Conservation (phyloP, 1,140 invertebrate genomes). For the Phymorhynchus buccinoides region DNA sequence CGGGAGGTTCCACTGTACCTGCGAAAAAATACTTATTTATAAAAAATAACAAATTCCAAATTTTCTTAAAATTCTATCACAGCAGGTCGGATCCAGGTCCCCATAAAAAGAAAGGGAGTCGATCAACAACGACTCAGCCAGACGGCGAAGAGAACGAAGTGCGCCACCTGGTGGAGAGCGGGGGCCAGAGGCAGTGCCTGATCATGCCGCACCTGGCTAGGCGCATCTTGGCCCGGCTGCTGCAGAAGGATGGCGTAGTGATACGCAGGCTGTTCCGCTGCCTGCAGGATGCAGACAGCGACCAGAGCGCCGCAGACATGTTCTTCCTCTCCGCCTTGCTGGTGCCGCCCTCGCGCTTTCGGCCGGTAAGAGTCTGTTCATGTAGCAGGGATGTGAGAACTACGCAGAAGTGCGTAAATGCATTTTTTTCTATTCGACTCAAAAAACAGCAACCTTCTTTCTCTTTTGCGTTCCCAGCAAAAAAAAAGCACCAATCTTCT, state of each 20-base stretch:
- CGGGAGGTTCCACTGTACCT: background rate
- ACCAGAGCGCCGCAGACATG: constrained; percentile 85
- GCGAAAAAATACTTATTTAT: background rate
- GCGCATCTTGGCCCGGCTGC: constrained; percentile 84
- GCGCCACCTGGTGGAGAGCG: constrained; percentile 38
- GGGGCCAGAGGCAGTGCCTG: constrained; percentile 57
- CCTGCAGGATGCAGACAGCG: constrained; percentile 75
- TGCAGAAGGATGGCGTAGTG: constrained; percentile 83
- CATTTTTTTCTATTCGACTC: too few relatives aligned
- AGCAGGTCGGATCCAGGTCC: background rate
- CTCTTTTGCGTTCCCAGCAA: too few relatives aligned
- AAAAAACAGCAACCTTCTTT: too few relatives aligned
- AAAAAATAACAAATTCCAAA: background rate
- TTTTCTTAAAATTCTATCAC: background rate
- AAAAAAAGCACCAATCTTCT: too few relatives aligned
- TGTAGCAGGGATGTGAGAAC: too few relatives aligned
- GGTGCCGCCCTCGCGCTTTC: constrained; percentile 88
- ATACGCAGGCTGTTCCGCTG: constrained; percentile 83
- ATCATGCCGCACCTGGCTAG: constrained; percentile 73
- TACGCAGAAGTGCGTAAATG: too few relatives aligned
- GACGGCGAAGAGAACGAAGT: constrained; percentile 50
- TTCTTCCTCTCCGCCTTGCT: constrained; percentile 90
- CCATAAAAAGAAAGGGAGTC: background rate
- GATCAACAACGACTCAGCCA: background rate
- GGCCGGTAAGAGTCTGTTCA: constrained; percentile 80